Conservation (phyloP, 2,797 vertebrate species). For the Cryptoblepharus egeriae region DNA sequence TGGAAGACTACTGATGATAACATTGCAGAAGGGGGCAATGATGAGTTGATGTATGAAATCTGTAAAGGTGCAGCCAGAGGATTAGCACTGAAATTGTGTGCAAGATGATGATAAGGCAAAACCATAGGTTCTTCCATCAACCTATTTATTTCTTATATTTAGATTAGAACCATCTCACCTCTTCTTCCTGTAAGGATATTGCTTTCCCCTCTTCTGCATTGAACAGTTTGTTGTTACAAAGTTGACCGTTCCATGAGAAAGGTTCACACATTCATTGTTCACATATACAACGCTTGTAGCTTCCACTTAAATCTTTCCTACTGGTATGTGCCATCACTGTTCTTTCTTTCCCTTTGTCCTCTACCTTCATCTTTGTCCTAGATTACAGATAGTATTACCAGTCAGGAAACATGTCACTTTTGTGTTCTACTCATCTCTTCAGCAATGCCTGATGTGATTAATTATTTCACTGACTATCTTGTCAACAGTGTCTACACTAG, state of each 20-base stretch:
- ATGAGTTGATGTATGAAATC: not conserved
- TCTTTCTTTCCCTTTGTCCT: not conserved
- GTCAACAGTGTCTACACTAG: not conserved
- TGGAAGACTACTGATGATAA: not conserved
- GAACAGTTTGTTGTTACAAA: not conserved
- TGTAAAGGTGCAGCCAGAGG: not conserved
- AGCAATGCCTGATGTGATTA: slow-evolving; percentile 17
- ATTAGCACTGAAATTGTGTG: not conserved
- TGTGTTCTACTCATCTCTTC: not conserved
- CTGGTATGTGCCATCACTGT: not conserved
- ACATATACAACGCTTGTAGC: not conserved
- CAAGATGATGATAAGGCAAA: not conserved
- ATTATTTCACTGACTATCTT: slow-evolving; percentile 12
- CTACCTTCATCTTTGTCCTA: slow-evolving; percentile 16
- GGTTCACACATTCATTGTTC: too few species aligned
- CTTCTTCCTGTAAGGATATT: not conserved
- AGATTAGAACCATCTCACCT: too few species aligned
- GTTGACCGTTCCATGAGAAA: not conserved
- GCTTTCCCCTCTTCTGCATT: not conserved
- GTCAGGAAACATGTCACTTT: slow-evolving; percentile 1
- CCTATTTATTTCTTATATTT: not conserved
- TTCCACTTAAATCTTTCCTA: not conserved
- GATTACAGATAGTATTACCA: not conserved
- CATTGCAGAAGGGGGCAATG: not conserved
- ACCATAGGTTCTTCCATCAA: not conserved